Conservation (phyloP, 2,797 vertebrate genomes). For the Coilia nasus region DNA sequence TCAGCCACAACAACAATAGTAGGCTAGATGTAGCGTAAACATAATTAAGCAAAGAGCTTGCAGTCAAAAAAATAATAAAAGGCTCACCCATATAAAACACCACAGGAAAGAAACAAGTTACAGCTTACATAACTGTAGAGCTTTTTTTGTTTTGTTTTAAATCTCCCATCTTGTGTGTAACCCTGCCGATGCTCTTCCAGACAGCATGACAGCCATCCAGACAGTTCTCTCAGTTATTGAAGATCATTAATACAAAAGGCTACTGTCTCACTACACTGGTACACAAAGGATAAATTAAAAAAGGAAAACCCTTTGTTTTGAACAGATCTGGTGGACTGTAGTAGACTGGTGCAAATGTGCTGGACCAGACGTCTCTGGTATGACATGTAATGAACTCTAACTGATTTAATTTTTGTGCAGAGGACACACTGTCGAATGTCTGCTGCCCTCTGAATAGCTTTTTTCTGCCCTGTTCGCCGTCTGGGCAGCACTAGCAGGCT, state of each 20-base stretch:
- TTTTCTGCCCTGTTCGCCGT: background rate
- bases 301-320: background rate
- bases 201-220: background rate
- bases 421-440: background rate
- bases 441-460: conserved; percentile 15
- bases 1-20: background rate
- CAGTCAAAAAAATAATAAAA: background rate
- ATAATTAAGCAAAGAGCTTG: background rate
- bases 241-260: background rate
- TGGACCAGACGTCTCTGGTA: background rate
- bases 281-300: no score
- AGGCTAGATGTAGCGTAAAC: background rate
- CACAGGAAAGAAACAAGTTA: background rate
- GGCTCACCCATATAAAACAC: background rate
- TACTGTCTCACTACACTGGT: no score
- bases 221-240: background rate
- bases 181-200: background rate
- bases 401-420: conserved; percentile 17
- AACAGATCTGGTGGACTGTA: no score
- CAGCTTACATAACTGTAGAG: background rate
- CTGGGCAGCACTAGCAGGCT: background rate
- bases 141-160: background rate
- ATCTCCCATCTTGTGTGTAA: background rate
- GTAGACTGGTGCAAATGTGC: background rate
- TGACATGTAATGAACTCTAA: background rate